Base-by-base conservation (phyloP, 2,888 invertebrate genomes). In the Drosophila multiciliata region DNA sequence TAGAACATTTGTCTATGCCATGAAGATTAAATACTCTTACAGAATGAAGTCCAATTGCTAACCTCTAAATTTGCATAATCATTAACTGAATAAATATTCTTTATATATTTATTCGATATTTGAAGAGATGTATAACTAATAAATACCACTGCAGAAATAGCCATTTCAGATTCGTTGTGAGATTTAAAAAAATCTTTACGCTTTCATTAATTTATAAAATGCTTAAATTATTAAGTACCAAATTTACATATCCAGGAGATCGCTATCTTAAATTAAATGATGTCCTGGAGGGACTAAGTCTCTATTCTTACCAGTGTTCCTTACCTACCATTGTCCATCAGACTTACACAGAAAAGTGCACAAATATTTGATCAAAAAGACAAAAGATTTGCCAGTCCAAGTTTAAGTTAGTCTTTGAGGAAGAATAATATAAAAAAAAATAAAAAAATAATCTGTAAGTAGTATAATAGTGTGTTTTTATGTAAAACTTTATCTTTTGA, bases 1-100 rank as follows among this genome's bases (percentile, higher is more conserved):
- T 45, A 12, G 0, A 29, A 29, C 26, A 55, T n/a, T 38, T 8
- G 3, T n/a, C 55, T 55, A n/a, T 15, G 3, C 20, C 15, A 35
- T 23, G 9, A 53, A 53, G 15, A 20, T 52, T 15, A 9, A 52
- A 52, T 52, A 52, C 52, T 4, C 52, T 52, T 20, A 15, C 33
- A 33, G 23, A 7, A 35, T 23, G 1, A 3, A 23, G 35, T 15
- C 1, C 4, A 35, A 52, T 17, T 36, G 17, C 3, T 12, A 0
- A 23, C 15, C 8, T 15, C 15, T 3, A 17, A 38, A 38, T 38
- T 38, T 12, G 26, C 11, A 8, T n/a, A 38, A n/a, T 38, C n/a
- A 38, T 38, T 54, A 15, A 36, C 11, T 17, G 26, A 36, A 23
- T 2, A 17, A 54, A 36, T 1, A 1, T 11, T 11, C 2, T 11